A percentile compares a stretch with the other conserved stretches of the same genome.
Evolutionary conservation across 2,797 vertebrate species (phyloP).

Genomic region (Parauchenoglanis ngamensis): DNA sequence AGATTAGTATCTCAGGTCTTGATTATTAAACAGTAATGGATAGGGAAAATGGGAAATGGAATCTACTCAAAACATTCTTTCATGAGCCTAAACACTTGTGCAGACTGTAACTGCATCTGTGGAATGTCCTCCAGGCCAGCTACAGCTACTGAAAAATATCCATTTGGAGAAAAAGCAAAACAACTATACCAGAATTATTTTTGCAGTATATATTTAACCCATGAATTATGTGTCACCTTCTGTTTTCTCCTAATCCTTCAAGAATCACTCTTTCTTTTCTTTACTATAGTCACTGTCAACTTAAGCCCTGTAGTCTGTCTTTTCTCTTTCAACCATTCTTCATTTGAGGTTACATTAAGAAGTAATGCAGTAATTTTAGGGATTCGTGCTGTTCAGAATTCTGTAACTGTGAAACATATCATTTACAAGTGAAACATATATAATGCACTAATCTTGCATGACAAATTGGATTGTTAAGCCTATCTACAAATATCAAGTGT

Average conservation of each 20-base stretch:
- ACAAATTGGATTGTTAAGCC: slow-evolving; percentile 50
- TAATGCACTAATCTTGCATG: slow-evolving; percentile 42
- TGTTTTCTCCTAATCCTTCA: not conserved
- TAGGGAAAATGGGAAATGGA: not conserved
- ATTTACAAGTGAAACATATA: slow-evolving; percentile 40
- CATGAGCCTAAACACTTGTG: not conserved
- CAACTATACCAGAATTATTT: no score
- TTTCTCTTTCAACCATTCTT: not conserved
- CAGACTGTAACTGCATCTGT: not conserved
- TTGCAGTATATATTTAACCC: not conserved
- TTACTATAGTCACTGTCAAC: not conserved
- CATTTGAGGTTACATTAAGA: not conserved
- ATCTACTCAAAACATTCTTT: not conserved
- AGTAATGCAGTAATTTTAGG: slow-evolving; percentile 17
- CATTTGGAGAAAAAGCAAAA: not conserved
- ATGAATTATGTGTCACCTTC: not conserved
- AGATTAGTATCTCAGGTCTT: not conserved
- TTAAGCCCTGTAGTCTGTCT: not conserved
- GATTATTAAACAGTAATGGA: slow-evolving; percentile 10
- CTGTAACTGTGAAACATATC: slow-evolving; percentile 31
- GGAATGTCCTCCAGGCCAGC: not conserved
- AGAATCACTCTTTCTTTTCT: not conserved
- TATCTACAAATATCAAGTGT: slow-evolving; percentile 38
- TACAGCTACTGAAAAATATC: not conserved
- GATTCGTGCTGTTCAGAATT: slow-evolving; percentile 24